Evolutionary conservation across 2,797 vertebrate genomes (phyloP).

Genomic region (Champsocephalus gunnari): DNA sequence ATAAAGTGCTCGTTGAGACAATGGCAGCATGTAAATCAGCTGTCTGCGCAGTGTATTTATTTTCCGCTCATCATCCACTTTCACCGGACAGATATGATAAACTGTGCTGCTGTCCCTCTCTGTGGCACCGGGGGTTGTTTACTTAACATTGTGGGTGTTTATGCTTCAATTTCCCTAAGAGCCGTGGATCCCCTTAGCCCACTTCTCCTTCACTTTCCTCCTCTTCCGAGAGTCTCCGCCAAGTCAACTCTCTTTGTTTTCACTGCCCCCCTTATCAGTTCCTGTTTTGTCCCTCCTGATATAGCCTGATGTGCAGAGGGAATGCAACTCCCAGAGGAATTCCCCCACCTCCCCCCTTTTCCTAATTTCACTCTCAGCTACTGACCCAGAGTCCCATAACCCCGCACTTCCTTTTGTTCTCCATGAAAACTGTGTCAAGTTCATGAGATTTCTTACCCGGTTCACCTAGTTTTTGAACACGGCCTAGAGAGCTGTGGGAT

Average conservation of each 20-base stretch:
- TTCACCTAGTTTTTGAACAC: slow-evolving; percentile 29
- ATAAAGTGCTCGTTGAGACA: slow-evolving; percentile 61
- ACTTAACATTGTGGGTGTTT: slow-evolving; percentile 45
- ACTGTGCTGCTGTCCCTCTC: slow-evolving; percentile 10
- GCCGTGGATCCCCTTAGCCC: slow-evolving; percentile 36
- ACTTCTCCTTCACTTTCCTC: slow-evolving; percentile 56
- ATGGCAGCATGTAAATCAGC: slow-evolving; percentile 53
- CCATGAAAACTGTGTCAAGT: slow-evolving; percentile 43
- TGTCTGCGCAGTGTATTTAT: slow-evolving; percentile 14
- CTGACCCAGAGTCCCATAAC: slow-evolving; percentile 64
- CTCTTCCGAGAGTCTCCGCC: slow-evolving; percentile 29
- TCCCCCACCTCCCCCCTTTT: slow-evolving; percentile 43
- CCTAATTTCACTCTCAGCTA: slow-evolving; percentile 64
- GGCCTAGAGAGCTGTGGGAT: slow-evolving; percentile 30
- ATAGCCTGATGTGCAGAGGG: slow-evolving; percentile 66
- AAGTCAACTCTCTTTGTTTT: slow-evolving; percentile 77
- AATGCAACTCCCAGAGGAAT: slow-evolving; percentile 77
- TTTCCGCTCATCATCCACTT: slow-evolving; percentile 30
- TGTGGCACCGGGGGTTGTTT: slow-evolving; percentile 25
- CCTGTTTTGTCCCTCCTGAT: slow-evolving; percentile 75
- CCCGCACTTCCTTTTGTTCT: slow-evolving; percentile 59
- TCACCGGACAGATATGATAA: slow-evolving; percentile 20
- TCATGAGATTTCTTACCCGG: slow-evolving; percentile 33
- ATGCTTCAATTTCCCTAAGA: slow-evolving; percentile 51
- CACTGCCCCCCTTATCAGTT: slow-evolving; percentile 78